Base-by-base conservation (phyloP, 2,797 vertebrate species). In the Syngnathus rostellatus region DNA sequence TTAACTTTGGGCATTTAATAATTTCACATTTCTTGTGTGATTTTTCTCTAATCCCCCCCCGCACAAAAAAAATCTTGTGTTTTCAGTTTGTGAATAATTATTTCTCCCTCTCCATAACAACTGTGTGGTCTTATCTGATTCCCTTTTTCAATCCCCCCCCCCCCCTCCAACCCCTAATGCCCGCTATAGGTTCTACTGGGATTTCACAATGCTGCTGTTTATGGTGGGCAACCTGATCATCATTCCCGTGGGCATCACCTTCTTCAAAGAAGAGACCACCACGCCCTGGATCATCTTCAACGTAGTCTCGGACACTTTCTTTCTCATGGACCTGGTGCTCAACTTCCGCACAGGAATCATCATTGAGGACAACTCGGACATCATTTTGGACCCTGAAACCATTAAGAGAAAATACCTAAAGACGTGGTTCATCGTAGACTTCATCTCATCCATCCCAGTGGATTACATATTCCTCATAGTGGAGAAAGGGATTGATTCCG, bases 151-250 rank as follows among this genome's bases (percentile, higher is more conserved):
- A 19, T 21, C 51, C 54, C 65, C 62, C 23, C 41, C 64, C 16
- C 70, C 67, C 11, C 69, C 23, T 23, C 23, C 23, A 23, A 70
- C 63, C 38, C 45, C 23, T 62, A 70, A 45, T 51, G 63, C 31
- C 50, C 74, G 66, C 72, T 70, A 3, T 11, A 99, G 97, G 91
- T 99, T 99, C 91, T 99, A 99, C 86, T 99, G 97, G 97, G 97
- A 99, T 87, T 97, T 99, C 91, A 96, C 95, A 1, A 98, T 98
- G 97, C 90, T 98, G 79, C 90, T 99, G 51, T 97, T 99, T 84
- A 99, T 99, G 97, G 95, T 98, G 77, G 95, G 97, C 43, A 99
- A 99, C 87, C 91, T 99, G 82, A 98, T 99, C 88, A 95, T 99
- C 88, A 98, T 99, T 74, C 97, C 96, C 0, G 97, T 98, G 78